These are phyloP conservation scores for Microctonus brassicae DNA, from an alignment of 2,888 invertebrate species.

Conservation along the genomic window DNA sequence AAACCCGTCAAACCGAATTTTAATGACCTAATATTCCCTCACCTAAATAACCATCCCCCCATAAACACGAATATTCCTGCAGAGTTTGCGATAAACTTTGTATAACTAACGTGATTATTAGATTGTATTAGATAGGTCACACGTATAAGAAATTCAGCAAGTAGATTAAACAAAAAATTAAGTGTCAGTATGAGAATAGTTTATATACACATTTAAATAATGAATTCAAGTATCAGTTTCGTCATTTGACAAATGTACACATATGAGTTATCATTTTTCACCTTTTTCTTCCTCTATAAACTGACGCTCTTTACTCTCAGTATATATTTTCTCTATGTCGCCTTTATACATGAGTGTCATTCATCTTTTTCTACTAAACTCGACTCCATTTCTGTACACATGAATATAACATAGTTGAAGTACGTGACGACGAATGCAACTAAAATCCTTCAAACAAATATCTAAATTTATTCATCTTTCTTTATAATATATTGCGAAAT, in stretches of 20 bases:
- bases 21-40: background rate
- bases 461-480: background rate
- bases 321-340: background rate
- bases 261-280: no score
- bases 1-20: background rate
- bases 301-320: background rate
- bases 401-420: background rate
- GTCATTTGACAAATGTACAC: background rate
- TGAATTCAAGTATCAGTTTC: background rate
- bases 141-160: background rate
- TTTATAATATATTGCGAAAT: background rate
- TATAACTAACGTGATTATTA: background rate
- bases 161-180: background rate
- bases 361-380: background rate
- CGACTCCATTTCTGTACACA: background rate
- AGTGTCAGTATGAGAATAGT: background rate
- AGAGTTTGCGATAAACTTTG: background rate
- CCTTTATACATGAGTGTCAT: background rate
- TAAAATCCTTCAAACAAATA: background rate
- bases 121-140: background rate
- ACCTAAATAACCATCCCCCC: background rate
- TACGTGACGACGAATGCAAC: background rate
- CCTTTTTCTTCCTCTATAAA: background rate
- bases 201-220: no score
- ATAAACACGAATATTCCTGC: background rate